Evolutionary conservation across 2,113 vertebrate genomes (phyloP).

Genomic region (Calyptomena viridis): DNA sequence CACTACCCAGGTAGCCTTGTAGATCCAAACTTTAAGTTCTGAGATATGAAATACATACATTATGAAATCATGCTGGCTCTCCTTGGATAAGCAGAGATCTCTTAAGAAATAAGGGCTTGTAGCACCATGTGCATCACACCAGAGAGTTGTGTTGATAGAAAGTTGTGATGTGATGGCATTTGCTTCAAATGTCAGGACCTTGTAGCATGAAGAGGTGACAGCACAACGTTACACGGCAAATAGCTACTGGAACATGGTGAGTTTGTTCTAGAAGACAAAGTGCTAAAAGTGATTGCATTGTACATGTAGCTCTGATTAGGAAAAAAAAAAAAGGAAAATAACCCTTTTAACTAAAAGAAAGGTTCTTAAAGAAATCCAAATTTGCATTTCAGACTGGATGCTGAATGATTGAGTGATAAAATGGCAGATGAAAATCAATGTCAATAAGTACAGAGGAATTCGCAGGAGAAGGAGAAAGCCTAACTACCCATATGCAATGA

Average conservation of each 20-base stretch:
- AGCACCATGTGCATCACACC: not conserved
- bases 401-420: not conserved
- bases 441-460: not conserved
- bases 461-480: not conserved
- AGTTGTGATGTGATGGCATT: not conserved
- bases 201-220: not conserved
- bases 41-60: not conserved
- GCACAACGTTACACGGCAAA: not conserved
- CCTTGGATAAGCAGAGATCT: not conserved
- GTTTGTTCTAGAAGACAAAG: not conserved
- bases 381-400: constrained; percentile 25
- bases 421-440: constrained; percentile 16
- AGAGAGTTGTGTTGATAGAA: not conserved
- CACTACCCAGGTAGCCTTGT: not conserved
- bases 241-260: not conserved
- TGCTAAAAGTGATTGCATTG: not conserved
- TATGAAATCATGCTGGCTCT: not conserved
- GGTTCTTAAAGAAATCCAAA: not conserved
- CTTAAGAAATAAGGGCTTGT: not conserved
- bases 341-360: not conserved
- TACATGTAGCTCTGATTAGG: not conserved
- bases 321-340: fast-evolving
- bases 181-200: constrained; percentile 34
- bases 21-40: not conserved
- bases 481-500: not conserved